phyloP scores from a whole-genome alignment of 2,113 vertebrate genomes.

The Apistogramma diplotaenia region DNA sequence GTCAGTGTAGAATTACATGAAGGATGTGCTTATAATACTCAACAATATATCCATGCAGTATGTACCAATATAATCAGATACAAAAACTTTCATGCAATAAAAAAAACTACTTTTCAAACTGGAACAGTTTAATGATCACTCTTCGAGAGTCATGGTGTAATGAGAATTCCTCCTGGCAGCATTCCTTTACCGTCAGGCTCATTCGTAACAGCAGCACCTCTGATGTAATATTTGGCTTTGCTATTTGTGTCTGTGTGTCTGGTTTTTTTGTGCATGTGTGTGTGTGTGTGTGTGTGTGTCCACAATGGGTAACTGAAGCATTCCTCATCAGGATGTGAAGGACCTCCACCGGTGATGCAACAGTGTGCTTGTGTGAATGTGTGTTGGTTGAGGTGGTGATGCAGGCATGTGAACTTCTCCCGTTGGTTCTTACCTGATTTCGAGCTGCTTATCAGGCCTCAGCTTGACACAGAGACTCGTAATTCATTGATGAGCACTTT shows the following conservation, averaged over 20 bases:
- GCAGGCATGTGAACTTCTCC: slow-evolving; percentile 1
- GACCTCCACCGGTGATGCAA: not conserved
- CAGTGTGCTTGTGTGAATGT: not conserved
- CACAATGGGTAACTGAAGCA: slow-evolving; percentile 19
- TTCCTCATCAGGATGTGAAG: slow-evolving; percentile 39
- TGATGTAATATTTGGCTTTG: slow-evolving; percentile 34
- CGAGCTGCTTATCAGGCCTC: not conserved
- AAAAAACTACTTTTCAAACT: not conserved
- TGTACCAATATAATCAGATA: not conserved
- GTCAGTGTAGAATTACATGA: too few species aligned
- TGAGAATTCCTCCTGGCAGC: not conserved
- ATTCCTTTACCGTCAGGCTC: not conserved
- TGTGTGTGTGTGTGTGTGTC: not conserved
- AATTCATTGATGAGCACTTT: slow-evolving; percentile 13
- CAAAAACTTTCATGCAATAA: not conserved
- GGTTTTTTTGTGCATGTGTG: not conserved
- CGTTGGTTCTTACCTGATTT: not conserved
- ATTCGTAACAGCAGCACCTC: slow-evolving; percentile 1
- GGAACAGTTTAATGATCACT: not conserved
- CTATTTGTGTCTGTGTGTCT: not conserved
- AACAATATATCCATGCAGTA: not conserved
- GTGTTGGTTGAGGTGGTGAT: not conserved
- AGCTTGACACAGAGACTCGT: not conserved
- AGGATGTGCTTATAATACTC: not conserved
- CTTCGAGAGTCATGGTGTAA: not conserved